Evolutionary conservation across 2,113 vertebrate genomes (phyloP), one percentile per base, ranked within the genome.

Genomic region (Oreochromis spilurus): DNA sequence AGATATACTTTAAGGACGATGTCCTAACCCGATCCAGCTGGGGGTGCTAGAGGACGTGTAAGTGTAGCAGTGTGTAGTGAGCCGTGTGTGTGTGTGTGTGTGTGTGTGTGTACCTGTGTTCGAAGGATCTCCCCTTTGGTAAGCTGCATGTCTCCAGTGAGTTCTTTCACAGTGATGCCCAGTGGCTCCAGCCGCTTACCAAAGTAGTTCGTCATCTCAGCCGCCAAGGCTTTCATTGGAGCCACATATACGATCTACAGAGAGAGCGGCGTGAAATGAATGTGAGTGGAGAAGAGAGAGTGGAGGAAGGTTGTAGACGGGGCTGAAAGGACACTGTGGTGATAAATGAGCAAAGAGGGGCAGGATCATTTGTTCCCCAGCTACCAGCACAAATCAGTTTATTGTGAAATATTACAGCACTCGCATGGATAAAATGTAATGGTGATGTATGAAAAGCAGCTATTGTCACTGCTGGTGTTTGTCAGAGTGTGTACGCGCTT

Each of bases 131-230:
- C 98, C 92, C 97, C 97, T 96, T 99, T 99, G 94, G 97, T 98
- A 86, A 99, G 97, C 85, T 99, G 98, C 98, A 99, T 99, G 96
- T 99, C 99, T 87, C 98, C 98, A 80, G 98, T 99, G 92, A 99
- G 83, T 91, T 99, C 99, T 93, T 98, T 99, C 90, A 99, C 98
- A 55, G 94, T 14, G 67, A 99, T 98, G 93, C 98, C 97, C 82
- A 99, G 96, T 21, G 98, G 97, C 85, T 99, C 98, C 93, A 99
- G 94, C 75, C 98, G 97, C 95, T 97, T 99, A 94, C 98, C 97
- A 96, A 99, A 99, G 96, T 99, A 99, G 95, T 98, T 98, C 93
- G 98, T 99, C 99, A 99, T 99, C 96, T 99, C 99, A 19, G 98
- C 99, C 96, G 99, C 99, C 96, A 99, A 95, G 89, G 98, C 98